These are phyloP conservation scores for Ianthella basta DNA, from an alignment of 37 sponge, comb jelly and placozoan species.

Conservation along the genomic window DNA sequence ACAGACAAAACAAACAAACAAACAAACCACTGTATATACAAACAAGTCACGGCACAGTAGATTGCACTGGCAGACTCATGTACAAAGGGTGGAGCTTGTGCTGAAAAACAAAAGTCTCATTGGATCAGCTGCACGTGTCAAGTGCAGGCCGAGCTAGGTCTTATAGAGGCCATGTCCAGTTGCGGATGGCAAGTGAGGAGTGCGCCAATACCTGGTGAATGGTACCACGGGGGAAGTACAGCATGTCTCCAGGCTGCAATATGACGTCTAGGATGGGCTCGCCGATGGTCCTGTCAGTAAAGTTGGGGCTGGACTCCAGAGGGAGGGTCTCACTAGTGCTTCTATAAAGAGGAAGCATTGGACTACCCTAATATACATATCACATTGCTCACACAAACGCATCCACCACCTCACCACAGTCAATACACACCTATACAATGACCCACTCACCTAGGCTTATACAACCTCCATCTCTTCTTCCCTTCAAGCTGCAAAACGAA, in stretches of 20 bases:
- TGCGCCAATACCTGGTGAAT: constrained; percentile 92
- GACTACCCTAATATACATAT: not conserved
- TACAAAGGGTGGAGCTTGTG: no score
- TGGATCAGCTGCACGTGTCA: no score
- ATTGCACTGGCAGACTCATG: no score
- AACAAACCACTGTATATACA: no score
- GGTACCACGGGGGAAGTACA: constrained; percentile 95
- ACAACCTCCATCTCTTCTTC: constrained; percentile 92
- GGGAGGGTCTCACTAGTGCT: constrained; percentile 14
- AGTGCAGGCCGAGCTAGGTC: no score
- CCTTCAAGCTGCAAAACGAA: constrained; percentile 98
- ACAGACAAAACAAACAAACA: no score
- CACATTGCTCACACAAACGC: not conserved
- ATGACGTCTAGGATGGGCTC: constrained; percentile 79
- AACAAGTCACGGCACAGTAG: no score
- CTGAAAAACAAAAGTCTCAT: no score
- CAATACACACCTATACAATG: not conserved
- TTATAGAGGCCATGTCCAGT: no score
- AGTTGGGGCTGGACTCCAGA: constrained; percentile 31
- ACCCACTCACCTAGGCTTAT: constrained; percentile 73
- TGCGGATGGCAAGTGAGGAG: no score
- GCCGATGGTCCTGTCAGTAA: constrained; percentile 73
- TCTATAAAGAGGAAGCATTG: not conserved
- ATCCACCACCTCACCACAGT: not conserved
- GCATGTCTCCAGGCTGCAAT: constrained; percentile 89